Conservation (phyloP, 2,888 invertebrate genomes). For the Cosmia trapezina region DNA sequence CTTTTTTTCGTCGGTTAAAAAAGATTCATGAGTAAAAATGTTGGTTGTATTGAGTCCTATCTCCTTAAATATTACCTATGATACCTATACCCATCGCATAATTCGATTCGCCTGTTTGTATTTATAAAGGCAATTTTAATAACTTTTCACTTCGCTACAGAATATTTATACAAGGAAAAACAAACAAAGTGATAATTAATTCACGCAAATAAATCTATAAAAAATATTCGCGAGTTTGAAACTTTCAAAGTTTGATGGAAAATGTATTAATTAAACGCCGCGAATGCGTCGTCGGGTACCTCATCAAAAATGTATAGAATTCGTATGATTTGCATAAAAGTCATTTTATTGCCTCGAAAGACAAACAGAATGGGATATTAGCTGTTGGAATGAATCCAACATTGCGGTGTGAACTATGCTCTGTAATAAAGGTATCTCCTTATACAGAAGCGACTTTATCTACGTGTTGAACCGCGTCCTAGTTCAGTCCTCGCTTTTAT, state of each 20-base stretch:
- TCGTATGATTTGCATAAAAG: constrained; percentile 91
- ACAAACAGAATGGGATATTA: constrained; percentile 90
- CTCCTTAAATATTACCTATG: not conserved
- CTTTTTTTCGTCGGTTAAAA: too few relatives aligned
- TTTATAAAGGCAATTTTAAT: constrained; percentile 27
- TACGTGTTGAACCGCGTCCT: constrained; percentile 38
- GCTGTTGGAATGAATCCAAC: constrained; percentile 86
- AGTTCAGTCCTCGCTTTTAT: constrained; percentile 46
- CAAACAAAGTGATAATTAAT: constrained; percentile 48
- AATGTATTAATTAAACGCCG: constrained; percentile 88
- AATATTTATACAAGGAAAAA: constrained; percentile 33
- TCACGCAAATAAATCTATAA: constrained; percentile 65
- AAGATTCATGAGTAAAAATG: not conserved
- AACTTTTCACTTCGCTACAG: constrained; percentile 16
- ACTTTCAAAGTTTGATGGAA: constrained; percentile 85
- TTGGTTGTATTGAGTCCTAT: not conserved
- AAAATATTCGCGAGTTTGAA: constrained; percentile 75
- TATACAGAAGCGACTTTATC: constrained; percentile 52
- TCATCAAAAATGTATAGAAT: constrained; percentile 91
- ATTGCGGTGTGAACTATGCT: constrained; percentile 74
- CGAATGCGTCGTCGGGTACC: constrained; percentile 82
- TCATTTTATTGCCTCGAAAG: constrained; percentile 90
- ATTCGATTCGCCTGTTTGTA: constrained; percentile 1
- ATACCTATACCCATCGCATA: not conserved
- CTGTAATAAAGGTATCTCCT: constrained; percentile 56